Evolutionary conservation across 2,888 invertebrate species (phyloP), one percentile per base, ranked within the genome.

Genomic region (Diarsia rubi): DNA sequence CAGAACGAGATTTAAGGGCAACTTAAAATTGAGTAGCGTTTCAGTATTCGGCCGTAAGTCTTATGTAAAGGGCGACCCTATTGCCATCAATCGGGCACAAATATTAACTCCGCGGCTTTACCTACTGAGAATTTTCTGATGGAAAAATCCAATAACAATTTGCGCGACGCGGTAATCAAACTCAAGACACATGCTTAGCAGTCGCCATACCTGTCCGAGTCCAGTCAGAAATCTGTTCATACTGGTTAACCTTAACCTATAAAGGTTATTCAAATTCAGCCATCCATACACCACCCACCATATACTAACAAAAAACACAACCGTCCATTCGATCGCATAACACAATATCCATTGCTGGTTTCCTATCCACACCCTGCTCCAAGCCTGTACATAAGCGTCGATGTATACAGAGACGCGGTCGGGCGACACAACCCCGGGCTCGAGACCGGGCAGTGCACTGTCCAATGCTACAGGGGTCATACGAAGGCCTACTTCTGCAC

Each of bases 381-480:
- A 82, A 65, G 82, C 84, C 75, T 87, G 87, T 87, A 87, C 63
- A 86, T 86, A 83, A 70, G 87, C 83, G 83, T 84, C 74, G 81
- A 78, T 79, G 83, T 90, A 85, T 96, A 97, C 96, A 97, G 98
- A 98, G 95, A 97, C 97, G 88, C 97, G 98, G 89, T 98, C 98
- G 86, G 98, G 98, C 86, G 98, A 98, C 91, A 97, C 97, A 86
- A 98, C 98, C 82, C 98, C 98, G 81, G 95, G 97, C 92, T 98
- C 98, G 88, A 97, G 99, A 93, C 99, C 99, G 83, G 98, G 98
- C 94, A 98, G 98, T 96, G 98, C 99, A 88, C 97, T 99, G 97
- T 98, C 97, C 59, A 96, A 96, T 89, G 95, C 95, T 68, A 93
- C 97, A 74, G 97, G 97, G 87, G 97, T 89, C 57, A 77, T 88